Conservation (phyloP, 2,797 vertebrate species). For the Gallinago stenura region DNA sequence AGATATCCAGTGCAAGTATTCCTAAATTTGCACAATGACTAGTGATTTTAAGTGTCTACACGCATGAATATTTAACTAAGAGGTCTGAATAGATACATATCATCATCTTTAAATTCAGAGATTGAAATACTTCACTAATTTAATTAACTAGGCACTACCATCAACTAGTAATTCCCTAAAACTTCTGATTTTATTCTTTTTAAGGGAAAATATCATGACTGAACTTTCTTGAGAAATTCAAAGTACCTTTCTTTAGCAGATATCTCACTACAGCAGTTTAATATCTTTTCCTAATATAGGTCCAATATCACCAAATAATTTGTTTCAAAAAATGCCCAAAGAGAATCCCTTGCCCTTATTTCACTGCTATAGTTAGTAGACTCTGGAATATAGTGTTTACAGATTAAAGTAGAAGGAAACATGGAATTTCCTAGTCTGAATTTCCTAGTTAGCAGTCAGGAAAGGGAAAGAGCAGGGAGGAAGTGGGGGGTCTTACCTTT, state of each 20-base stretch:
- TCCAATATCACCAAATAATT: not conserved
- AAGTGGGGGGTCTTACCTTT: conserved; percentile 84
- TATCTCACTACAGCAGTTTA: not conserved
- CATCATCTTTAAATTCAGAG: not conserved
- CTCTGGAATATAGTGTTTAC: not conserved
- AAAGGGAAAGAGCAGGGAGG: not conserved
- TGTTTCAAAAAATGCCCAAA: not conserved
- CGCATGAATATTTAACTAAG: not conserved
- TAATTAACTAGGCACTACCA: not conserved
- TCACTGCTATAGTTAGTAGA: not conserved
- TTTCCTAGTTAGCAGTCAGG: not conserved
- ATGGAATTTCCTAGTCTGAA: not conserved
- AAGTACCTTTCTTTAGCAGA: not conserved
- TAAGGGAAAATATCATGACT: not conserved
- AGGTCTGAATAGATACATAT: not conserved
- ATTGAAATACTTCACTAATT: not conserved
- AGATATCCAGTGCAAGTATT: not conserved
- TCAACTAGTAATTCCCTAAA: not conserved
- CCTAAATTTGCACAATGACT: not conserved
- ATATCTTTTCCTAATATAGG: not conserved
- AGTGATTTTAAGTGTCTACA: not conserved
- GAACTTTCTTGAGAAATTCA: not conserved
- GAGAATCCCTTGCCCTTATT: not conserved
- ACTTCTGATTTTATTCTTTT: not conserved
- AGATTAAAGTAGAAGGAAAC: not conserved